phyloP scores from a whole-genome alignment of 2,113 vertebrate species.

The Lophotis ruficrista region DNA sequence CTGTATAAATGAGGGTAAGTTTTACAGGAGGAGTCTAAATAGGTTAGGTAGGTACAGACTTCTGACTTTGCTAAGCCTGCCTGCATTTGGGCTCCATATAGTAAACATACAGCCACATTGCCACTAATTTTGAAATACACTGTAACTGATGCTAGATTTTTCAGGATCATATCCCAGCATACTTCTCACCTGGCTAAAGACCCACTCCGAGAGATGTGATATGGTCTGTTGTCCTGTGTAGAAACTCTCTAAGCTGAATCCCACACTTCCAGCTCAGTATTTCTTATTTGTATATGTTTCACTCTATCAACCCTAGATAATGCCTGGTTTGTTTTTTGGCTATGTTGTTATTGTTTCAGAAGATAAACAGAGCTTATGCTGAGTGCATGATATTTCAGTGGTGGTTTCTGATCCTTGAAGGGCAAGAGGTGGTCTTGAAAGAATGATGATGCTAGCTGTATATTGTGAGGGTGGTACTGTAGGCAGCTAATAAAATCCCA shows the following conservation, averaged over 20 bases:
- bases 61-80: not conserved
- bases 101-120: not conserved
- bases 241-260: not conserved
- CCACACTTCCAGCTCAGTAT: not conserved
- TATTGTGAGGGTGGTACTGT: not conserved
- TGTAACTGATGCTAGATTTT: not conserved
- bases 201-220: not conserved
- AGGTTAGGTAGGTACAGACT: not conserved
- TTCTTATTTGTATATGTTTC: not conserved
- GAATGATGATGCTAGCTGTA: not conserved
- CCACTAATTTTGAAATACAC: not conserved
- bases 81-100: not conserved
- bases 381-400: not conserved
- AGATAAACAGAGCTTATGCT: not conserved
- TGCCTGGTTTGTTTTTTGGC: not conserved
- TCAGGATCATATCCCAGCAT: not conserved
- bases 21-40: not conserved
- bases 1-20: not conserved
- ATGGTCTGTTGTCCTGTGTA: not conserved
- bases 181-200: not conserved
- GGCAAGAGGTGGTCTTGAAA: not conserved
- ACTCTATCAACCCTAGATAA: not conserved
- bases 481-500: not conserved
- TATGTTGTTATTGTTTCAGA: not conserved
- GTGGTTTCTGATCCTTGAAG: not conserved